Base-by-base conservation (phyloP, 35 echinoderm and acorn worm species). In the Acanthaster planci region DNA sequence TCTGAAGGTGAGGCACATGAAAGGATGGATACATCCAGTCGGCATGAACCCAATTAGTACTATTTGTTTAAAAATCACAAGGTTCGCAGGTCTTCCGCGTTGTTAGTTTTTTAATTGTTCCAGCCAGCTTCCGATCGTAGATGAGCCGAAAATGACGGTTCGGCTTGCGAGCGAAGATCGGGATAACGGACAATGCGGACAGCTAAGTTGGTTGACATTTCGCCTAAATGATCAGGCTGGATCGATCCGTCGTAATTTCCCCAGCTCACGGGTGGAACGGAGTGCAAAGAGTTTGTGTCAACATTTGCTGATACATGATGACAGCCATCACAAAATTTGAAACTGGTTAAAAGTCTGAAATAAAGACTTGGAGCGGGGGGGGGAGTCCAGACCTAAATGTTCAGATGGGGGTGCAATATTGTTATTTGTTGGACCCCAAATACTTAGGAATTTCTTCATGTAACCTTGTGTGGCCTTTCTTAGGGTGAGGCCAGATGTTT, bases 51-150 rank as follows among this genome's bases (percentile, higher is more conserved):
- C 64, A 72, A 72, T 72, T 72, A 72, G 64, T 1, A 29, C 14
- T 31, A 26, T 34, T 34, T 26, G 64, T 36, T 35, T 72, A 27
- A 10, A 5, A 26, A 36, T 72, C 64, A 47, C 42, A 12, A 6
- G 42, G 42, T 47, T 47, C 12, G 42, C 42, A 6, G 42, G 42
- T 72, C 64, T 72, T 30, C 64, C 23, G 34, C 30, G 64, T 7
- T 72, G 18, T 72, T 72, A 26, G 34, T 72, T 72, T n/a, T 72
- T 72, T 72, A 72, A 72, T 72, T 72, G 34, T 72, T 72, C 64
- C 64, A 34, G 29, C 64, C 64, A 34, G 64, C 34, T 26, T 30
- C 18, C 2, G 42, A 47, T 47, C 64, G 34, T 34, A 34, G 64
- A 72, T 72, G 34, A 72, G 64, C 7, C 64, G 64, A 72, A 72